Percentiles rank a stretch among this genome's conserved stretches.
Conservation (phyloP, 2,888 invertebrate genomes). For the Drosophila prostipennis region DNA sequence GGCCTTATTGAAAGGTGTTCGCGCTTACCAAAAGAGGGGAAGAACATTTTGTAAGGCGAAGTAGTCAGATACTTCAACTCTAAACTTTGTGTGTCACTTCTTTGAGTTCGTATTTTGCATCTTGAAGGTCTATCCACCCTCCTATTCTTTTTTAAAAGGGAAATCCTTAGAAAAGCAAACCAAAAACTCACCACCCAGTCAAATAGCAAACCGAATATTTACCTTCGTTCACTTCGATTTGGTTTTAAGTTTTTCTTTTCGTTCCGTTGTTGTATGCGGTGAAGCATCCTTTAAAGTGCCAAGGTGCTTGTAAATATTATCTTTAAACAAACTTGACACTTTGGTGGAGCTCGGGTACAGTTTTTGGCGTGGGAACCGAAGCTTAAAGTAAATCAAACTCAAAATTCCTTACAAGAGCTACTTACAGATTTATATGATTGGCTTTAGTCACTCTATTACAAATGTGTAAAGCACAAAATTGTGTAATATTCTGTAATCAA, state of each 20-base stretch:
- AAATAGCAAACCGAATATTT: conserved; percentile 55
- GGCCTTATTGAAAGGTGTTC: conserved; percentile 70
- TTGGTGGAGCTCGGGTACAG: not conserved
- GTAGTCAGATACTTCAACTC: conserved; percentile 69
- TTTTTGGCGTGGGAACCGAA: conserved; percentile 7
- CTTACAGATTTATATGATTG: too few species aligned
- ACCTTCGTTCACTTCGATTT: conserved; percentile 70
- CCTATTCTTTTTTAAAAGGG: conserved; percentile 45
- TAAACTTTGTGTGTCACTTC: conserved; percentile 59
- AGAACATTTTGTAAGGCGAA: conserved; percentile 1
- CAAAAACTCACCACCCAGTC: conserved; percentile 48
- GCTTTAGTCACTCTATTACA: too few species aligned
- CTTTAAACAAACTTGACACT: conserved; percentile 46
- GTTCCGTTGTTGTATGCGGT: conserved; percentile 35
- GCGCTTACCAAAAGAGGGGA: conserved; percentile 61
- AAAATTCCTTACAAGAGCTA: too few species aligned
- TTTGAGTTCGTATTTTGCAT: conserved; percentile 55
- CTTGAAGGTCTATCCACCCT: conserved; percentile 71
- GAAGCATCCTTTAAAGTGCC: conserved; percentile 63
- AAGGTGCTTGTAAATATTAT: conserved; percentile 62
- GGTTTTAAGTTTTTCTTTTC: conserved; percentile 45
- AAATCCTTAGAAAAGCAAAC: conserved; percentile 56
- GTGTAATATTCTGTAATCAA: too few species aligned
- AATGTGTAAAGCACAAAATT: too few species aligned
- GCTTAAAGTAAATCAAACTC: too few species aligned